Base-by-base conservation (phyloP, 2,113 vertebrate species). In the Dasyurus viverrinus region DNA sequence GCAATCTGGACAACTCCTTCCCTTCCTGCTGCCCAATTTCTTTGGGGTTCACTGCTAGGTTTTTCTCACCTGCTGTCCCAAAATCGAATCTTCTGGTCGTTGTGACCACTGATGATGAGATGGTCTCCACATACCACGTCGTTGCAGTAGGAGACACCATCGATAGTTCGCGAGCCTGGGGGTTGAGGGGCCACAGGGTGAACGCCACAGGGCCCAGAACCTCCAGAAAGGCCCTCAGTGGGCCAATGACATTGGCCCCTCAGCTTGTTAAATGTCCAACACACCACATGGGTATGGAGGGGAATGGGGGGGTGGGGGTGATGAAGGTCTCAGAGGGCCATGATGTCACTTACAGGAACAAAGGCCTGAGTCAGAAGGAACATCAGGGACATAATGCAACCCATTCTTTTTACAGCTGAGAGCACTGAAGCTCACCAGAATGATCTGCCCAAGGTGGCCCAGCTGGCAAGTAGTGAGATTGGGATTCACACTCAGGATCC, bases 21-120 rank as follows among this genome's bases (percentile, higher is more conserved):
- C 30, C 24, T 92, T 46, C 89, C 96, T 22, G 0, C 0, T 5
- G 0, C 90, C 93, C 68, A n/a, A 8, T 84, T 42, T 42, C 16
- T 23, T 36, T 42, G 26, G 14, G 92, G 46, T 89, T 95, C 24
- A 2, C 0, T 16, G 0, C 90, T 42, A 3, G 1, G 5, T 1
- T 68, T 53, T 25, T n/a, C 27, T 98, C 91, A 99, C 99, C 99
- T 99, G 98, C 98, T 98, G 96, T 99, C 99, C 99, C 99, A 99
- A 96, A 99, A 98, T 0, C 99, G 98, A 97, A 99, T 99, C 97
- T 99, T 99, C 91, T 98, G 97, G 98, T 99, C 99, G 36, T 98
- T 99, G 97, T 99, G 99, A 30, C 99, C 99, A 14, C 99, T 99
- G 96, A 99, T 98, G 96, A 99, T 98, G 89, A 98, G 90, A 94